Percentiles rank a stretch among this genome's conserved stretches.
phyloP scores from a whole-genome alignment of 2,113 vertebrate species.

The Channa maculata region DNA sequence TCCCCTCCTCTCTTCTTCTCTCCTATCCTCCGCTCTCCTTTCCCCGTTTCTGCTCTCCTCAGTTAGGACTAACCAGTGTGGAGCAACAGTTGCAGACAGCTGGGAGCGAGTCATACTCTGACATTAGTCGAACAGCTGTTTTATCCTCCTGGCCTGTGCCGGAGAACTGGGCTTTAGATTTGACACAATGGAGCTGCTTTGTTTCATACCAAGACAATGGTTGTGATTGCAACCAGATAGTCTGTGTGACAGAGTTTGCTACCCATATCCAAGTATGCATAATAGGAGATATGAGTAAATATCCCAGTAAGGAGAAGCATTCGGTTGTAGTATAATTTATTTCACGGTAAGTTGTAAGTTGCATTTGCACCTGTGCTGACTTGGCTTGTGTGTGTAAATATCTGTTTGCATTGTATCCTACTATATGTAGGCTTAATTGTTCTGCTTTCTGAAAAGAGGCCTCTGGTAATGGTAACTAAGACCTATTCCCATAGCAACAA shows the following conservation, averaged over 20 bases:
- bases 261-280: constrained; percentile 28
- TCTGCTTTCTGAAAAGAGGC: constrained; percentile 55
- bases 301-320: constrained; percentile 4
- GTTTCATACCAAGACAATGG: constrained; percentile 70
- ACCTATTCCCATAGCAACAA: constrained; percentile 82
- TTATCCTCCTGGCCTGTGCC: constrained; percentile 62
- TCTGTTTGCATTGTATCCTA: constrained; percentile 32
- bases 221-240: constrained; percentile 44
- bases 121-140: constrained; percentile 78
- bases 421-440: constrained; percentile 51
- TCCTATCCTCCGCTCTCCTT: constrained; percentile 9
- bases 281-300: constrained; percentile 20
- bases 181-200: constrained; percentile 73
- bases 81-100: constrained; percentile 77
- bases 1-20: constrained; percentile 31
- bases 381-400: constrained; percentile 21
- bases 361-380: constrained; percentile 11
- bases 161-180: constrained; percentile 51
- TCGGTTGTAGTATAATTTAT: not conserved
- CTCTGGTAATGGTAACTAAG: constrained; percentile 70
- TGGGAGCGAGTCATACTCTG: constrained; percentile 67
- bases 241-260: constrained; percentile 12
- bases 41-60: constrained; percentile 5
- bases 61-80: constrained; percentile 46
- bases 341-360: constrained; percentile 7